Percentiles rank a stretch among this genome's conserved stretches.
These are phyloP conservation scores for Oplegnathus fasciatus DNA, from an alignment of 2,113 vertebrate genomes.

Conservation along the genomic window DNA sequence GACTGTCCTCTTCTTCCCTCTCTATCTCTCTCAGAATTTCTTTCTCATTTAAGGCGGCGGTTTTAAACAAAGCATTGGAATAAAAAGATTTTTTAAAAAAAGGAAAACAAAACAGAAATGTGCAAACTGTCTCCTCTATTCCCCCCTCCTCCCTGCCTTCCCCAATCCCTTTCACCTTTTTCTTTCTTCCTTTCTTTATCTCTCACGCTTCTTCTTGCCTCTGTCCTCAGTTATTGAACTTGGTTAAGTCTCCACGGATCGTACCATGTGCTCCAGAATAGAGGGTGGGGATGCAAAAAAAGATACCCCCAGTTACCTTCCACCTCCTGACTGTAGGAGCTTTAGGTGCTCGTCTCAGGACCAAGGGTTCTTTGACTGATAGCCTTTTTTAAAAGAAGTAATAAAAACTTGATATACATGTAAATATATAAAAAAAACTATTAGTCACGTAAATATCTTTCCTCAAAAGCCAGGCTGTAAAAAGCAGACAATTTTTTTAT, in stretches of 20 bases:
- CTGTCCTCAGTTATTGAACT: slow-evolving; percentile 49
- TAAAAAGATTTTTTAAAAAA: neutral
- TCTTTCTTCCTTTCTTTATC: neutral
- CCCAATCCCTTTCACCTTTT: neutral
- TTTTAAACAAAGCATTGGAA: slow-evolving; percentile 53
- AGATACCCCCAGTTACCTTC: neutral
- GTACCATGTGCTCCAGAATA: slow-evolving; percentile 54
- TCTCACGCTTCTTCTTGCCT: slow-evolving; percentile 21
- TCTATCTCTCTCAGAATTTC: slow-evolving; percentile 32
- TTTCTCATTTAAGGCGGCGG: slow-evolving; percentile 61
- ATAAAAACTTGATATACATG: slow-evolving; percentile 25
- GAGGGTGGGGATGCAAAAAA: neutral
- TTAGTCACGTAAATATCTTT: slow-evolving; percentile 45
- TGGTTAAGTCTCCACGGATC: slow-evolving; percentile 58
- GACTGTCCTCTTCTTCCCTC: slow-evolving; percentile 58
- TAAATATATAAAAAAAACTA: slow-evolving; percentile 26
- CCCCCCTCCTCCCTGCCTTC: neutral
- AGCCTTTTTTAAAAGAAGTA: slow-evolving; percentile 23
- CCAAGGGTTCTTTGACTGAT: slow-evolving; percentile 47
- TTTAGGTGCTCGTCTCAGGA: slow-evolving; percentile 27
- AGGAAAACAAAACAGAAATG: slow-evolving; percentile 48
- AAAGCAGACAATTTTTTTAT: slow-evolving; percentile 16
- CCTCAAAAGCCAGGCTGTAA: slow-evolving; percentile 15
- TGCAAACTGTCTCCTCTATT: slow-evolving; percentile 60
- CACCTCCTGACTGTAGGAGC: neutral